These are phyloP conservation scores for Echinometra lucunter DNA, from an alignment of 53 echinoderm and acorn worm species.

Conservation along the genomic window DNA sequence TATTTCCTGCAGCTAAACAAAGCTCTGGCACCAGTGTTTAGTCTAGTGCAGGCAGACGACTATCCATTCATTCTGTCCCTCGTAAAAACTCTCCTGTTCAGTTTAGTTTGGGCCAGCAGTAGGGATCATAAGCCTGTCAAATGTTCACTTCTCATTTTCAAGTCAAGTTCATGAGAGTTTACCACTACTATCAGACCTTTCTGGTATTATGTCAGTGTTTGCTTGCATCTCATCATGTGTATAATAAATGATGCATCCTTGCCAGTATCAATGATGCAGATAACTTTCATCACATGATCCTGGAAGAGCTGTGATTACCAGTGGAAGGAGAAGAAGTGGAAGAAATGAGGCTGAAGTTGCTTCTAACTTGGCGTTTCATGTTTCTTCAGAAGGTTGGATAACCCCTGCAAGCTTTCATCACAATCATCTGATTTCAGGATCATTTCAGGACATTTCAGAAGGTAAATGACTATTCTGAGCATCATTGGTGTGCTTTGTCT, in stretches of 20 bases:
- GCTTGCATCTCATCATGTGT: slow-evolving; percentile 1
- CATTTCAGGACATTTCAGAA: no score
- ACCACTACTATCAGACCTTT: not conserved
- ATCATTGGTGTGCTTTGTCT: not conserved
- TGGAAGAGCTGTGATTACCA: no score
- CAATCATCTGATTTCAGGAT: not conserved
- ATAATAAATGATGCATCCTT: not conserved
- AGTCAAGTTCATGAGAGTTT: slow-evolving; percentile 51
- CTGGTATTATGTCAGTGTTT: no score
- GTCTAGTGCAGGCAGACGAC: slow-evolving; percentile 7
- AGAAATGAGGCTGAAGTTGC: slow-evolving; percentile 17
- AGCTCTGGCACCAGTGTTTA: slow-evolving; percentile 14
- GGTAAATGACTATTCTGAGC: not conserved
- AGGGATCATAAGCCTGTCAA: not conserved
- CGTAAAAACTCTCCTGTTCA: not conserved
- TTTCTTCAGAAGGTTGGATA: slow-evolving; percentile 13
- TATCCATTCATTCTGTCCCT: not conserved
- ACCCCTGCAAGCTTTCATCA: slow-evolving; percentile 24
- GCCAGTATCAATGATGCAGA: slow-evolving; percentile 5
- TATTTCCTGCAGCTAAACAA: slow-evolving; percentile 51
- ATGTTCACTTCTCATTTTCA: not conserved
- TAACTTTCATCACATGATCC: slow-evolving; percentile 30
- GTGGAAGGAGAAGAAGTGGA: not conserved
- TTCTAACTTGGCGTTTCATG: slow-evolving; percentile 17
- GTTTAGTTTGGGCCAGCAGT: not conserved